A percentile compares a stretch with the other conserved stretches of the same genome.
Conservation (phyloP, 64 coral and sea anemone genomes). For the Montipora efflorescens region DNA sequence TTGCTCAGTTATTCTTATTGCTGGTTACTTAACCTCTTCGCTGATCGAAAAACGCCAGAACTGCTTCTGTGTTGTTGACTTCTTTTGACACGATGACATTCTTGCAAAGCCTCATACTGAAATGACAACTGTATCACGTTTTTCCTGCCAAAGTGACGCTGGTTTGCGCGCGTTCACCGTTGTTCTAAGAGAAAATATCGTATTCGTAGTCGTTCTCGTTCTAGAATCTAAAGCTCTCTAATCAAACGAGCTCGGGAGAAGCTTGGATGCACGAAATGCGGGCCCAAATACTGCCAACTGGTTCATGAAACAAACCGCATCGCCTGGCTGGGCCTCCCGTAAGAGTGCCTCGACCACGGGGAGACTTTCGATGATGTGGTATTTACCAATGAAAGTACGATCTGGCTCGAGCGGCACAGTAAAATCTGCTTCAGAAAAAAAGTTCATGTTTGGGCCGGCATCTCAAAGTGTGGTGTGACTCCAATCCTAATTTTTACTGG, state of each 20-base stretch:
- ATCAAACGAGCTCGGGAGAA: conserved; percentile 20
- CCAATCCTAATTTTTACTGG: conserved; percentile 34
- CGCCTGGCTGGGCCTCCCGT: conserved; percentile 13
- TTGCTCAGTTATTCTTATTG: too few relatives aligned
- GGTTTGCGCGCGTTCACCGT: too few relatives aligned
- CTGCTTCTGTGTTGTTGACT: too few relatives aligned
- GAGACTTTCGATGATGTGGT: conserved; percentile 44
- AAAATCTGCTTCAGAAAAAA: conserved; percentile 59
- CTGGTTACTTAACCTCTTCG: too few relatives aligned
- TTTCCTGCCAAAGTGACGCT: too few relatives aligned
- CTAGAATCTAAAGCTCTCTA: too few relatives aligned
- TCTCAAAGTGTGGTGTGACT: conserved; percentile 23
- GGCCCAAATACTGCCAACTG: conserved; percentile 61
- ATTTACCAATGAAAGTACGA: conserved; percentile 57
- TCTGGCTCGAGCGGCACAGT: conserved; percentile 50
- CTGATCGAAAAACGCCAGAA: too few relatives aligned
- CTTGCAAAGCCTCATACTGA: too few relatives aligned
- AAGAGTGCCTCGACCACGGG: neutral
- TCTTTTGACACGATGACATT: too few relatives aligned
- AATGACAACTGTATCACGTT: too few relatives aligned
- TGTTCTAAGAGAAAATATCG: too few relatives aligned
- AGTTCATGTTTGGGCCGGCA: conserved; percentile 61
- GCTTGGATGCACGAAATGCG: conserved; percentile 17
- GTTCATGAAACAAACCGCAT: conserved; percentile 37
- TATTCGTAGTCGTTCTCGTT: too few relatives aligned